Conservation (phyloP, 2,113 vertebrate species). For the Colinus virginianus region DNA sequence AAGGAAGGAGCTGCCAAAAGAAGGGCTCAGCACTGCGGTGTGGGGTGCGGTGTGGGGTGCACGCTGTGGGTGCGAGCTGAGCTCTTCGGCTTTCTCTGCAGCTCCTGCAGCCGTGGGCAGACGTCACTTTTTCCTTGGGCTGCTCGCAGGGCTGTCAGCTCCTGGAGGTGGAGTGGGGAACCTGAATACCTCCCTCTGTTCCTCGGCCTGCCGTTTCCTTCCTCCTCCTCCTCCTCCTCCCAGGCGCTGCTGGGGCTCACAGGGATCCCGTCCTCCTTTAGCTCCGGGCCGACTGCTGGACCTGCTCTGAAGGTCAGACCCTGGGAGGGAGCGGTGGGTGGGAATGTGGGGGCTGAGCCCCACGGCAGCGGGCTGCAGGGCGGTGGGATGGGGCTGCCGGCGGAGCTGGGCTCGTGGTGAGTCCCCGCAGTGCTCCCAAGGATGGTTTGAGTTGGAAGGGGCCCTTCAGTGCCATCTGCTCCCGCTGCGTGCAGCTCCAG, state of each 20-base stretch:
- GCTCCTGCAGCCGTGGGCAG: too few relatives aligned
- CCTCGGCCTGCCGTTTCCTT: neutral
- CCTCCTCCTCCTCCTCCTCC: neutral
- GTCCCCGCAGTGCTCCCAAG: neutral
- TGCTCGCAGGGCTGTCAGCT: neutral
- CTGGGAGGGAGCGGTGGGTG: neutral
- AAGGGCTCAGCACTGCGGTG: too few relatives aligned
- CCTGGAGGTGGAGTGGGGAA: constrained; percentile 14
- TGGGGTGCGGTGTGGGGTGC: too few relatives aligned
- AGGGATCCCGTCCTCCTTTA: neutral
- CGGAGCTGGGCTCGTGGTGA: neutral
- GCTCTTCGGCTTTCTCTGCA: neutral
- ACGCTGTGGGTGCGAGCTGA: too few relatives aligned
- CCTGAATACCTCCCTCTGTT: constrained; percentile 48
- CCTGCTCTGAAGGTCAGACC: neutral
- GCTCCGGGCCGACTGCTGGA: neutral
- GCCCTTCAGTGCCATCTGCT: too few relatives aligned
- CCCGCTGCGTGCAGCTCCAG: too few relatives aligned
- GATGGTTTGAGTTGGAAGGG: too few relatives aligned
- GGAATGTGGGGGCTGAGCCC: neutral
- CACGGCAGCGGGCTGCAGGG: too few relatives aligned
- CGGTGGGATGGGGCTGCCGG: too few relatives aligned
- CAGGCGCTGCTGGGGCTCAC: too few relatives aligned
- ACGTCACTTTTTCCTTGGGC: constrained; percentile 28
- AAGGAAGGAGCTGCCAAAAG: neutral